Percentiles rank a stretch among this genome's conserved stretches.
These are phyloP conservation scores for Heliangelus exortis DNA, from an alignment of 2,797 vertebrate genomes.

Conservation along the genomic window DNA sequence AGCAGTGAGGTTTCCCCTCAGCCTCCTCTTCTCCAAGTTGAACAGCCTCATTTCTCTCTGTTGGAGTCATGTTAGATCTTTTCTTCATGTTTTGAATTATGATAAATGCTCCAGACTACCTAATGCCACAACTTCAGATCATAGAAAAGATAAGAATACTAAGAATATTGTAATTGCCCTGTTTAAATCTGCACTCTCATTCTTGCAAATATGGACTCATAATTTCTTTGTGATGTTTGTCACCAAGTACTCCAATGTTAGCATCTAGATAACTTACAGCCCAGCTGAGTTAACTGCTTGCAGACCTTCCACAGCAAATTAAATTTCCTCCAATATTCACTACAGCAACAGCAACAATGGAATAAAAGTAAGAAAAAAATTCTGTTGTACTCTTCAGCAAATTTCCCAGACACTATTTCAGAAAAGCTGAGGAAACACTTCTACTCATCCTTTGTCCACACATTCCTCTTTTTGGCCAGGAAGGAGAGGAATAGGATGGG, in stretches of 20 bases:
- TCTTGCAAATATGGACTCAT: background rate
- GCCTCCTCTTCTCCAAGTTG: no score
- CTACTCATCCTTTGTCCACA: background rate
- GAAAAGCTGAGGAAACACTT: background rate
- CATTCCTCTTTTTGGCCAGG: background rate
- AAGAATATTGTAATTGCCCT: background rate
- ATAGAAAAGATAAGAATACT: background rate
- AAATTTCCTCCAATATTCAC: background rate
- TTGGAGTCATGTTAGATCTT: background rate
- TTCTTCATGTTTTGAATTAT: background rate
- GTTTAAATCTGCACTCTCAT: background rate
- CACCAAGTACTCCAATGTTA: background rate
- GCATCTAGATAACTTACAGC: background rate
- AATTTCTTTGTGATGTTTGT: background rate
- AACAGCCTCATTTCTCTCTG: background rate
- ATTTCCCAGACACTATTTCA: background rate
- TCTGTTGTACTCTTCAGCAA: background rate
- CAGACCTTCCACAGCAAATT: background rate
- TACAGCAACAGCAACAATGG: background rate
- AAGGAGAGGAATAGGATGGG: background rate
- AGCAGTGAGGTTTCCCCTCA: no score
- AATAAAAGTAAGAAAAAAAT: background rate
- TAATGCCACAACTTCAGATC: background rate
- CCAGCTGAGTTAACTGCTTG: background rate
- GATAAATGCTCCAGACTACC: background rate